Conservation (phyloP, 2,888 invertebrate species). For the Cheilosia variabilis region DNA sequence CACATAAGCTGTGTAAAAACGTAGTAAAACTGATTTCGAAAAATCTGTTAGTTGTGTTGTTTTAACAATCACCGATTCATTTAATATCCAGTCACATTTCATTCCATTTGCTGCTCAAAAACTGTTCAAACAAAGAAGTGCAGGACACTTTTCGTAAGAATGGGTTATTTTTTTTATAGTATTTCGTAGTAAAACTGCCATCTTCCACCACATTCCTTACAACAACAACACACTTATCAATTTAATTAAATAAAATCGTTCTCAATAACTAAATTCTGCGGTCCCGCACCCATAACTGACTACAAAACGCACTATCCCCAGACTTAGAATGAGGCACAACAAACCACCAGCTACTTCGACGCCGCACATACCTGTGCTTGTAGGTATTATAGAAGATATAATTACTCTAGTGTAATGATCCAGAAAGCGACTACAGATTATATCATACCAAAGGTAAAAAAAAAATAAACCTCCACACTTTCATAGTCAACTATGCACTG, state of each 20-base stretch:
- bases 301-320: neutral
- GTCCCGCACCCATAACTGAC: neutral
- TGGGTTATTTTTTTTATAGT: neutral
- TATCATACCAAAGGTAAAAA: conserved; percentile 36
- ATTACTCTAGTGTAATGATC: conserved; percentile 73
- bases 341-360: conserved; percentile 5
- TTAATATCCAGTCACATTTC: too few species aligned
- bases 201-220: neutral
- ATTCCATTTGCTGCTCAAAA: neutral
- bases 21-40: too few species aligned
- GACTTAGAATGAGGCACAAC: neutral
- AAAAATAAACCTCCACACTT: conserved; percentile 16
- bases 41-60: too few species aligned
- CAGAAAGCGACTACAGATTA: conserved; percentile 70
- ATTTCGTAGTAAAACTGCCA: too few species aligned
- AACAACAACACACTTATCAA: neutral
- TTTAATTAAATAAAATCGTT: neutral
- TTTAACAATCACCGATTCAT: too few species aligned
- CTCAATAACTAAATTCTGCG: neutral
- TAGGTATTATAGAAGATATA: conserved; percentile 57
- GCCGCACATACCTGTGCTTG: neutral
- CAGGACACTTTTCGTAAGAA: neutral
- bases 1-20: too few species aligned
- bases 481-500: conserved; percentile 33
- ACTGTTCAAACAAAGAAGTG: neutral